Evolutionary conservation across 2,113 vertebrate genomes (phyloP), one percentile per base, ranked within the genome.

Genomic region (Peromyscus leucopus): DNA sequence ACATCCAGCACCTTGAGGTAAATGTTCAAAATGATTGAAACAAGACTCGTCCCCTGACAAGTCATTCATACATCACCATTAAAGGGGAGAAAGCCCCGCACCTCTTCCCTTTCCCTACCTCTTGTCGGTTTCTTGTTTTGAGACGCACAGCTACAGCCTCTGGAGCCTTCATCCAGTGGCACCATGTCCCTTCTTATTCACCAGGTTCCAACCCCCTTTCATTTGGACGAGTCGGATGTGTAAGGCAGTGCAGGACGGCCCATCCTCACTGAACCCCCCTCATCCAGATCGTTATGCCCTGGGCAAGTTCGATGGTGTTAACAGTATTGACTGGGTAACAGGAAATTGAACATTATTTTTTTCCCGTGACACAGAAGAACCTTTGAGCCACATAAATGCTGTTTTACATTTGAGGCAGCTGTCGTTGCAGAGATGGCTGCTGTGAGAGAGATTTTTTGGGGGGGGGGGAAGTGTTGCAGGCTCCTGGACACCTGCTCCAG

Each of bases 311-410:
- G 94, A 42, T 92, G 96, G 93, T 39, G 89, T 82, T 0, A 90
- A 82, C 61, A 16, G n/a, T 90, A 61, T 48, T 96, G 36, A 82
- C 95, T 92, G 63, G 13, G 61, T 76, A 95, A 93, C 57, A 96
- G 95, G 97, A 93, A 97, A 90, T 57, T 61, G 86, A 93, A 91
- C 78, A 82, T 71, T 95, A 39, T 90, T 95, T 86, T 80, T 97
- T 90, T 78, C 76, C 90, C 96, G 89, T 65, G 95, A 96, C 97
- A 95, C 57, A 93, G 71, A 67, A 42, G 82, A 94, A 82, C 78
- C 82, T 96, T 96, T 94, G 74, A 92, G 96, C 96, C 95, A 88
- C 93, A 84, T 95, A 97, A 97, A 89, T 71, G 87, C 28, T 39
- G 10, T 12, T 97, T 97, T 97, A 88, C 93, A 96, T 95, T 82